Evolutionary conservation across 2,113 vertebrate genomes (phyloP).

Genomic region (Felis chaus): DNA sequence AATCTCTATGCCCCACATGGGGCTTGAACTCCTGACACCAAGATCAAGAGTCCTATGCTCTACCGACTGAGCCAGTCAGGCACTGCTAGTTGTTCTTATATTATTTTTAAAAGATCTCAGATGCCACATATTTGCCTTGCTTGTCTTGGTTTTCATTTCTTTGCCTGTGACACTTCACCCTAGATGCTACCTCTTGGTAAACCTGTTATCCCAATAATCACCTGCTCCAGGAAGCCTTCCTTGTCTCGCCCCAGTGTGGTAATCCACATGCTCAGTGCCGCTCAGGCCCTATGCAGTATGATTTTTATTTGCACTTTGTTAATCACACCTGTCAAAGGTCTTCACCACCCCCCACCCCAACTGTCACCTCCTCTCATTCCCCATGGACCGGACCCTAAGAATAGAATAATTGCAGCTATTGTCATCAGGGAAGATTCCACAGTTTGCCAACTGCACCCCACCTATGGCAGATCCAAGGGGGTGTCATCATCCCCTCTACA

Average conservation of each 20-base stretch:
- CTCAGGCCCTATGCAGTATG: background rate
- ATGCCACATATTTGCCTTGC: background rate
- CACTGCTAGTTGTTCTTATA: background rate
- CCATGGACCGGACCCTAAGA: background rate
- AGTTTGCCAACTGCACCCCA: background rate
- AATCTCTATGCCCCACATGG: background rate
- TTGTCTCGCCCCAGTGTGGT: background rate
- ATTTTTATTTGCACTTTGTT: background rate
- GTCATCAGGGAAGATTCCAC: background rate
- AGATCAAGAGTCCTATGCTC: background rate
- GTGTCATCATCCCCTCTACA: background rate
- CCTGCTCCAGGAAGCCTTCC: constrained; percentile 47
- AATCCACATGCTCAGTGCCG: background rate
- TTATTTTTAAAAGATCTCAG: background rate
- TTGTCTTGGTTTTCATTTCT: background rate
- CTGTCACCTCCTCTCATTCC: background rate
- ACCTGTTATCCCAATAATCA: background rate
- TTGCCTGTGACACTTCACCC: background rate
- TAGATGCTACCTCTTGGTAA: background rate
- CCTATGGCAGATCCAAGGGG: background rate
- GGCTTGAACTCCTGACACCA: background rate
- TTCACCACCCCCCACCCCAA: background rate
- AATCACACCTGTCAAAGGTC: background rate
- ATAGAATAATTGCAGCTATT: background rate
- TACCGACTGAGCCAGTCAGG: background rate